A percentile compares a stretch with the other conserved stretches of the same genome.
Conservation (phyloP, 1,140 invertebrate genomes). For the Aphaenogaster rudis region DNA sequence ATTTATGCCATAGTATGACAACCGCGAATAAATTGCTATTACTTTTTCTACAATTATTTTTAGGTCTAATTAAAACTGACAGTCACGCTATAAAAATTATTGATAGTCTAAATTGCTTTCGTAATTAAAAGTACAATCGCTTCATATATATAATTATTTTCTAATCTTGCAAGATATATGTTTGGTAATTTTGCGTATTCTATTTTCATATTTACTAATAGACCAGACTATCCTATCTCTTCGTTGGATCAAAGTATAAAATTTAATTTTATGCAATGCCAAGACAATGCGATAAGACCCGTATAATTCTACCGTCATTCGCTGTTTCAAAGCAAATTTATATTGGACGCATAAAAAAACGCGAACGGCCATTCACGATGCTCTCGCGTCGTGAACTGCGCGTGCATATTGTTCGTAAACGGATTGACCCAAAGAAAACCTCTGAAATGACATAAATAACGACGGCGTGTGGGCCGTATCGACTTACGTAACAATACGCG, state of each 20-base stretch:
- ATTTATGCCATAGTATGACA: not conserved
- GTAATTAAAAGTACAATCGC: not conserved
- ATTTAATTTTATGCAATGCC: slow-evolving; percentile 7
- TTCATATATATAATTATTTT: slow-evolving; percentile 6
- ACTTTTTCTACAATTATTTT: not conserved
- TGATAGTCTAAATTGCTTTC: not conserved
- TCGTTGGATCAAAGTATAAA: not conserved
- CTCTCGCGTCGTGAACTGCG: slow-evolving; percentile 25
- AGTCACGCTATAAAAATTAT: not conserved
- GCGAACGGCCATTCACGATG: slow-evolving; percentile 10
- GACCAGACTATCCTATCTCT: not conserved
- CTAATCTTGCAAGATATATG: not conserved
- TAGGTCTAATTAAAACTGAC: not conserved
- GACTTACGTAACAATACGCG: slow-evolving; percentile 77
- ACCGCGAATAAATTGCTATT: not conserved
- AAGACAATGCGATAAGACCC: not conserved
- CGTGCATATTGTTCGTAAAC: slow-evolving; percentile 82
- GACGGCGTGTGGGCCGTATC: slow-evolving; percentile 68
- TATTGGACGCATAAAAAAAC: not conserved
- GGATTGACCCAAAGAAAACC: slow-evolving; percentile 87
- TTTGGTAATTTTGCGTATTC: not conserved
- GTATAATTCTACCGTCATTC: slow-evolving; percentile 7
- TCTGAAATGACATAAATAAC: slow-evolving; percentile 87
- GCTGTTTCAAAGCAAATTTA: slow-evolving; percentile 24
- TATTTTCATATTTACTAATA: not conserved